Percentiles rank a stretch among this genome's conserved stretches.
Conservation (phyloP, 2,888 invertebrate species). For the Luffia ferchaultella region DNA sequence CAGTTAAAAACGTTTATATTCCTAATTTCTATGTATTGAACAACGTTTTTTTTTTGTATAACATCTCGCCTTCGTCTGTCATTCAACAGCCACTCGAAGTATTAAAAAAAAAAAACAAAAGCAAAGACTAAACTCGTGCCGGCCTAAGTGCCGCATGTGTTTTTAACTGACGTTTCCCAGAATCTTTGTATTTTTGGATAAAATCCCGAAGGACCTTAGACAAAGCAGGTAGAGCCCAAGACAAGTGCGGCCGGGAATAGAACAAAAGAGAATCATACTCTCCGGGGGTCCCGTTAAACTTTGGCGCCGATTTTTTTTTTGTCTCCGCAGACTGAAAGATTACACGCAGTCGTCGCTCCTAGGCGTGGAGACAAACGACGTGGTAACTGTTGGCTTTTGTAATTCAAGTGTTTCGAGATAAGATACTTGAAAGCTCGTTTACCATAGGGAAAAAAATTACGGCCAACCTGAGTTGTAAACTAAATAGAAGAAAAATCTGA, state of each 20-base stretch:
- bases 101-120: too few relatives aligned
- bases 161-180: background rate
- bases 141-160: background rate
- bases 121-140: too few relatives aligned
- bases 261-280: slow-evolving; percentile 3
- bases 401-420: slow-evolving; percentile 29
- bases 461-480: too few relatives aligned
- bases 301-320: slow-evolving; percentile 57
- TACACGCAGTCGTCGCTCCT: slow-evolving; percentile 23
- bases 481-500: too few relatives aligned
- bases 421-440: slow-evolving; percentile 20
- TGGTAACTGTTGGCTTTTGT: slow-evolving; percentile 56
- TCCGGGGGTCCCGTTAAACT: slow-evolving; percentile 31
- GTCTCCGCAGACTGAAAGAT: slow-evolving; percentile 24
- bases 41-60: too few relatives aligned
- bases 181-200: background rate
- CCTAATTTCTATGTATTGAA: too few relatives aligned
- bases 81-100: too few relatives aligned
- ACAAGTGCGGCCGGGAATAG: background rate
- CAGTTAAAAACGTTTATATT: too few relatives aligned
- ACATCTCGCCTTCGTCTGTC: too few relatives aligned
- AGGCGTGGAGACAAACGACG: slow-evolving; percentile 57
- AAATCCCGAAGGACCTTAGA: background rate
- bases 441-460: background rate
- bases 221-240: slow-evolving; percentile 1